Base-by-base conservation (phyloP, 2,113 vertebrate species). In the Halichoeres trimaculatus region DNA sequence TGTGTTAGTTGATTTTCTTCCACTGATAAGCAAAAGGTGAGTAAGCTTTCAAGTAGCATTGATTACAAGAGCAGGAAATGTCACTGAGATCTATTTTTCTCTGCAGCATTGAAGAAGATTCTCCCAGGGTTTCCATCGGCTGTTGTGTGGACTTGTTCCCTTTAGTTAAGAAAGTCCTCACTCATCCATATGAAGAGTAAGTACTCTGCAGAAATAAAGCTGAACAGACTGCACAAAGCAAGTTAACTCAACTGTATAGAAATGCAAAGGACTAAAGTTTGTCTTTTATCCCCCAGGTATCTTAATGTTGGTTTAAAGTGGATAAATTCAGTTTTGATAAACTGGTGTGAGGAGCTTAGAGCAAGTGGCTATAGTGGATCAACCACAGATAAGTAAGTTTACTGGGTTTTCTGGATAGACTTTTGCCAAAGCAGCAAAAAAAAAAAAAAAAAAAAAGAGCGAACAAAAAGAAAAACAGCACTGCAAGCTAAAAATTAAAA, bases 131-230 rank as follows among this genome's bases (percentile, higher is more conserved):
- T 80, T 94, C 94, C 59, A 92, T 96, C 80, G 97, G 96, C 89
- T 96, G 95, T 88, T 99, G 97, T 89, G 96, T 99, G 73, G 96
- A 98, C 89, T 94, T 97, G 61, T 92, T 98, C 69, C 96, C 96
- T 76, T 91, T 97, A 80, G 95, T 98, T 67, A 95, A 93, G 75
- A 95, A 91, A 45, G 86, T 97, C 50, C 95, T 98, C 89, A 93
- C 89, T 86, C 95, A 92, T 91, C 95, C 91, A 74, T 98, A 96
- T 43, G 97, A 98, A 95, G 96, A 96, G 97, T 98, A 90, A 95
- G 97, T 96, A 48, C 70, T 36, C 24, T 36, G 6, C 17, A 54
- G 34, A 0, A 16, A 10, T 55, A 1, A 40, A 14, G 14, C 11
- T 65, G 1, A 7, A 38, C 9, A n/a, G 3, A 16, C 8, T 62